Percentiles rank a stretch among this genome's conserved stretches.
Evolutionary conservation across 92 coral and sea anemone genomes (phyloP).

Genomic region (Palythoa caribaeorum): DNA sequence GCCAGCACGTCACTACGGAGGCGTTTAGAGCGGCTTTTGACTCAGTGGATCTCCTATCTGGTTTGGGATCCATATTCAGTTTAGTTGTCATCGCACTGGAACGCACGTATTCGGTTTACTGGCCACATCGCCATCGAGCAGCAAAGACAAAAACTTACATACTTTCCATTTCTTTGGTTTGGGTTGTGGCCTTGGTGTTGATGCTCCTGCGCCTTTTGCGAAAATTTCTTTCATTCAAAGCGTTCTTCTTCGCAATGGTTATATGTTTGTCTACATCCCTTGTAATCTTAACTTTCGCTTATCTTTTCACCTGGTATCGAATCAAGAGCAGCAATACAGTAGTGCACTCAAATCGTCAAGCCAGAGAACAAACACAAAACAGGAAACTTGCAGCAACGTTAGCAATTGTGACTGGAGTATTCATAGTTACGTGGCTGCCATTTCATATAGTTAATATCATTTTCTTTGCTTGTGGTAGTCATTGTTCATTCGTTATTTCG

Average conservation of each 20-base stretch:
- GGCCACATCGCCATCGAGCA: conserved; percentile 63
- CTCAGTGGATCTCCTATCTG: conserved; percentile 63
- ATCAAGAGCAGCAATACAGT: conserved; percentile 48
- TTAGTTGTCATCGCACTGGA: conserved; percentile 64
- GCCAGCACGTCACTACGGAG: neutral
- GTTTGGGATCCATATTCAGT: conserved; percentile 70
- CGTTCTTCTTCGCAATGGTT: conserved; percentile 62
- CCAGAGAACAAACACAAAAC: conserved; percentile 56
- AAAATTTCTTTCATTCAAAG: conserved; percentile 26
- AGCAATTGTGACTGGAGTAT: conserved; percentile 65
- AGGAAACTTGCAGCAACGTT: conserved; percentile 55
- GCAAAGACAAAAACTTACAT: conserved; percentile 45
- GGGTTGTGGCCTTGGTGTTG: conserved; percentile 48
- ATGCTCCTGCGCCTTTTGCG: conserved; percentile 30
- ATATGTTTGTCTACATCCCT: conserved; percentile 55
- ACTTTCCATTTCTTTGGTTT: conserved; percentile 39
- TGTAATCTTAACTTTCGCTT: conserved; percentile 52
- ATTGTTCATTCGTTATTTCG: conserved; percentile 16
- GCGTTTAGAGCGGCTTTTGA: conserved; percentile 28
- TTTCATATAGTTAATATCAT: conserved; percentile 59
- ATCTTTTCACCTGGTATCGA: conserved; percentile 61
- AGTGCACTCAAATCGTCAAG: conserved; percentile 35
- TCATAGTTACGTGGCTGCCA: conserved; percentile 65
- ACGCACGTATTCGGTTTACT: conserved; percentile 60
- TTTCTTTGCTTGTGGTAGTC: conserved; percentile 45